Evolutionary conservation across 2,888 invertebrate genomes (phyloP).

Genomic region (Mesorhabditis spiculigera): DNA sequence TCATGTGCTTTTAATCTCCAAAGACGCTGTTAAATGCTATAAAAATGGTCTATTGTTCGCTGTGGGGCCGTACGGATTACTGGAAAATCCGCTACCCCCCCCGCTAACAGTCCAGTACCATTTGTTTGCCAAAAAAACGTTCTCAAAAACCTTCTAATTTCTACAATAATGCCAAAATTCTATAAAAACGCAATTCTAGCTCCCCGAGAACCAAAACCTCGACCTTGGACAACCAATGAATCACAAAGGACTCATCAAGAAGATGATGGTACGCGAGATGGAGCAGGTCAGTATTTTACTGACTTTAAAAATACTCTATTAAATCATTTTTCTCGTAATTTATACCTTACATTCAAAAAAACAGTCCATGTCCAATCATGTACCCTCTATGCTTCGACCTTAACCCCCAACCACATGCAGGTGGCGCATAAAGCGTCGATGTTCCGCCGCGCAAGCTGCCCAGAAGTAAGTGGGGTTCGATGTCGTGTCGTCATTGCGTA

Average conservation of each 20-base stretch:
- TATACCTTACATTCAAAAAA: too few relatives aligned
- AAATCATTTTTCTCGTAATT: too few relatives aligned
- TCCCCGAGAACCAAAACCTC: not conserved
- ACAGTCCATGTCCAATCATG: too few relatives aligned
- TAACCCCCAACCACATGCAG: conserved; percentile 2
- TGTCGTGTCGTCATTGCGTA: not conserved
- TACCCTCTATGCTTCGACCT: not conserved
- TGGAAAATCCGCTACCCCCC: too few relatives aligned
- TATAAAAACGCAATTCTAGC: not conserved
- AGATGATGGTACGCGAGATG: conserved; percentile 5
- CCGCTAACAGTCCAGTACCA: too few relatives aligned
- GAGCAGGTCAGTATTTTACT: not conserved
- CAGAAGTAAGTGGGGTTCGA: not conserved
- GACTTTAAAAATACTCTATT: too few relatives aligned
- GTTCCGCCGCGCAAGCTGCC: conserved; percentile 1
- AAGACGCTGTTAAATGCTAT: too few relatives aligned
- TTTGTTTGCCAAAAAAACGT: too few relatives aligned
- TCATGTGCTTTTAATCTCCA: too few relatives aligned
- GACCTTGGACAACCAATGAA: not conserved
- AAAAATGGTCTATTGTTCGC: too few relatives aligned
- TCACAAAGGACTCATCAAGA: conserved; percentile 6
- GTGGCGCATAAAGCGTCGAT: conserved; percentile 6
- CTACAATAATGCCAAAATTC: not conserved
- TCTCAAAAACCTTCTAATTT: too few relatives aligned
- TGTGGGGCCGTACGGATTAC: too few relatives aligned